A percentile compares a stretch with the other conserved stretches of the same genome.
phyloP scores from a whole-genome alignment of 2,888 invertebrate genomes.

The Malachius bipustulatus region DNA sequence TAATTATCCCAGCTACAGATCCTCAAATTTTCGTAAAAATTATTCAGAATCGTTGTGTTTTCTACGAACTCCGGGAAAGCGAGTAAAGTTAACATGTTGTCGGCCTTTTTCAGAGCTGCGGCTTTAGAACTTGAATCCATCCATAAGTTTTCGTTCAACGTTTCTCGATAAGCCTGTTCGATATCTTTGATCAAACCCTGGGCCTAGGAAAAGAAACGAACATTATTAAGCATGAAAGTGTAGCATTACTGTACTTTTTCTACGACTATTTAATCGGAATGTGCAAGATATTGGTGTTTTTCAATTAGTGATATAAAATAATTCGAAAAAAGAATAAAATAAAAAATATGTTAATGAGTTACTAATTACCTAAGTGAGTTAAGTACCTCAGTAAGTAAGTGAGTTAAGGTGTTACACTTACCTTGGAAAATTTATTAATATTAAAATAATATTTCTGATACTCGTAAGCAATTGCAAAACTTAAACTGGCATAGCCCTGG shows the following conservation, averaged over 20 bases:
- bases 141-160: slow-evolving; percentile 39
- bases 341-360: no score
- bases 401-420: no score
- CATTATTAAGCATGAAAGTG: neutral
- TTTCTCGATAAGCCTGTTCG: slow-evolving; percentile 36
- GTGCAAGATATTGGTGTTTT: neutral
- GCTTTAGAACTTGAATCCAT: slow-evolving; percentile 41
- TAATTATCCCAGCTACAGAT: slow-evolving; percentile 33
- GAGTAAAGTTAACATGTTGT: slow-evolving; percentile 35
- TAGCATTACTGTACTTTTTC: no score
- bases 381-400: no score
- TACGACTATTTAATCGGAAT: neutral
- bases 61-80: slow-evolving; percentile 30
- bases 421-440: slow-evolving; percentile 26
- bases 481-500: slow-evolving; percentile 25
- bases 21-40: slow-evolving; percentile 32
- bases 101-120: slow-evolving; percentile 39
- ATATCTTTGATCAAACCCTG: slow-evolving; percentile 37
- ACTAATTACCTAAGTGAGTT: no score
- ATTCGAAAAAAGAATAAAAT: no score
- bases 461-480: slow-evolving; percentile 32
- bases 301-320: neutral
- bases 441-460: slow-evolving; percentile 31
- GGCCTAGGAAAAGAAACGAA: slow-evolving; percentile 22
- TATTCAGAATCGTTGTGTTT: slow-evolving; percentile 23